Percentiles rank a stretch among this genome's conserved stretches.
phyloP scores from a whole-genome alignment of 2,113 vertebrate genomes.

The Platichthys stellatus region DNA sequence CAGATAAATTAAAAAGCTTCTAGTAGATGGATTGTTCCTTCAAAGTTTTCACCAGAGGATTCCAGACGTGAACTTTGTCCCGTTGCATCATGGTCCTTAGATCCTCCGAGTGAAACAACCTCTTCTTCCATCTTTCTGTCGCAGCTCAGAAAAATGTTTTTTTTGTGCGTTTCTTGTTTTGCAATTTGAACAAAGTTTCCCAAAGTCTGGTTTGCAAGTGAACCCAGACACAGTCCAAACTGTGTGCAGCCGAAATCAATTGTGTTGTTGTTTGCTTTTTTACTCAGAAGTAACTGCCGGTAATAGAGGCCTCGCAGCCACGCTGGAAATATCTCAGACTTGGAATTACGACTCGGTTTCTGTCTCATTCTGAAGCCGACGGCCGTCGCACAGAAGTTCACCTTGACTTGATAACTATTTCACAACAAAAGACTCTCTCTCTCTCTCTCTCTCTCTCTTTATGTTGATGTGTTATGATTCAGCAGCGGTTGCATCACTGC shows the following conservation, averaged over 20 bases:
- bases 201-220: not conserved
- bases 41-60: too few species aligned
- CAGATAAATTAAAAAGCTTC: too few species aligned
- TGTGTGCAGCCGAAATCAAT: not conserved
- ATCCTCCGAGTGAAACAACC: not conserved
- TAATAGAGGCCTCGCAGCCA: not conserved
- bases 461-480: not conserved
- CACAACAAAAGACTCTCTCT: not conserved
- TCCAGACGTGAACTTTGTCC: too few species aligned
- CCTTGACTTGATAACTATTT: not conserved
- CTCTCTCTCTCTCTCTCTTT: too few species aligned
- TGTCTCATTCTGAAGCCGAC: not conserved
- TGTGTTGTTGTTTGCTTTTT: not conserved
- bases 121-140: not conserved
- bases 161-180: not conserved
- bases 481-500: not conserved
- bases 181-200: not conserved
- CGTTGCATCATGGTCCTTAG: not conserved
- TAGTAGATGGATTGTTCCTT: too few species aligned
- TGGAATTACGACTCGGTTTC: not conserved
- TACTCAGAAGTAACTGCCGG: not conserved
- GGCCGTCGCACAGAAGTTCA: not conserved
- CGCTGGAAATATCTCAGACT: not conserved
- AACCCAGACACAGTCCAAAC: not conserved
- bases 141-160: not conserved